Conservation (phyloP, 2,888 invertebrate genomes). For the Argyresthia albistria region DNA sequence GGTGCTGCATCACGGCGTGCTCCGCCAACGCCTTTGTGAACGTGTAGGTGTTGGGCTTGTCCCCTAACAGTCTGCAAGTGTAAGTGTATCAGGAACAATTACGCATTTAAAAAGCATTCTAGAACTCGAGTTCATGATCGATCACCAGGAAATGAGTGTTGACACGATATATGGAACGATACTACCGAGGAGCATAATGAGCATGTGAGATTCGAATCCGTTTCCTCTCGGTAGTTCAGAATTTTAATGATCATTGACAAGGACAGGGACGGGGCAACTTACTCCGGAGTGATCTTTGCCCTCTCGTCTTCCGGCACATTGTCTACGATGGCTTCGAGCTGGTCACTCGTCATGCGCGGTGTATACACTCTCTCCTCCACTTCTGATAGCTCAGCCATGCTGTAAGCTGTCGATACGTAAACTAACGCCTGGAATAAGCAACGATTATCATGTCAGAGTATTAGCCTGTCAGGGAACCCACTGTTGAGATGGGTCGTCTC, state of each 20-base stretch:
- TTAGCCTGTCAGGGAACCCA: too few species aligned
- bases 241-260: too few species aligned
- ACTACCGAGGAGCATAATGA: too few species aligned
- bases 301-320: slow-evolving; percentile 66
- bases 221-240: too few species aligned
- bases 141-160: too few species aligned
- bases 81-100: too few species aligned
- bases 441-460: too few species aligned
- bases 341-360: slow-evolving; percentile 72
- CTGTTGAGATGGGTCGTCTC: too few species aligned
- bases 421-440: slow-evolving; percentile 70
- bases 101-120: too few species aligned
- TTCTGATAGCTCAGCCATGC: slow-evolving; percentile 80
- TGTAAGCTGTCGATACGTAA: slow-evolving; percentile 92
- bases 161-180: too few species aligned
- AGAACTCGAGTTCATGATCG: too few species aligned
- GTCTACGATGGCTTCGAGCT: slow-evolving; percentile 76
- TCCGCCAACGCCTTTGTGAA: slow-evolving; percentile 92
- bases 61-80: slow-evolving; percentile 66
- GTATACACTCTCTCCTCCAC: slow-evolving; percentile 86
- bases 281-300: slow-evolving; percentile 67
- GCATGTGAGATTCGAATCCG: too few species aligned
- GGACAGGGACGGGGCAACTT: not conserved
- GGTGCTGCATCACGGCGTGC: slow-evolving; percentile 77
- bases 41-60: slow-evolving; percentile 91